Percentiles rank a stretch among this genome's conserved stretches.
These are phyloP conservation scores for Oreochromis grahami DNA, from an alignment of 2,797 vertebrate species.

Conservation along the genomic window DNA sequence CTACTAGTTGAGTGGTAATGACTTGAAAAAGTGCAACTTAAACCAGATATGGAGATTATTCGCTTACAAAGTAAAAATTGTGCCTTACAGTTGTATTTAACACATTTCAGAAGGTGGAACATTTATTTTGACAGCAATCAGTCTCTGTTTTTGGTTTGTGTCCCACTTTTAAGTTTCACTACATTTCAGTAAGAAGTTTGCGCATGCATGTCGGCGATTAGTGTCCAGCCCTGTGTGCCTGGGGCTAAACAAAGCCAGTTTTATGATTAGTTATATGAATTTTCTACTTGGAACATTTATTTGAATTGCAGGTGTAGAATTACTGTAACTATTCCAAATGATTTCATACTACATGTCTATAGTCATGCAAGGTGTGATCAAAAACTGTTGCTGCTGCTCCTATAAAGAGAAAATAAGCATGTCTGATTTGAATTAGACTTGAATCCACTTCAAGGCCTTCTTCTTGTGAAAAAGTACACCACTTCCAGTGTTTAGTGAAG, in stretches of 20 bases:
- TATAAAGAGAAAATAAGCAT: background rate
- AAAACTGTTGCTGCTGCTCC: background rate
- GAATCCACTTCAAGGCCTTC: background rate
- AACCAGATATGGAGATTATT: background rate
- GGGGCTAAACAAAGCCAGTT: background rate
- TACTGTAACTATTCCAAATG: background rate
- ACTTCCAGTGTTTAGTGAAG: background rate
- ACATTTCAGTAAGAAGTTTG: background rate
- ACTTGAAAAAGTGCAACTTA: background rate
- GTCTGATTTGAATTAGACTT: background rate
- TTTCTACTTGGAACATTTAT: background rate
- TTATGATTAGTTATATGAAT: background rate
- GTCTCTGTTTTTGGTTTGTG: background rate
- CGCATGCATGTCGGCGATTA: fast-evolving
- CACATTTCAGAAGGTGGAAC: background rate
- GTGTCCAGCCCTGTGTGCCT: background rate
- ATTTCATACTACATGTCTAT: background rate
- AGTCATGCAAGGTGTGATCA: background rate
- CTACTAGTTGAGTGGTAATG: background rate
- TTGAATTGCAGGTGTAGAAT: background rate
- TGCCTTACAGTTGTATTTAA: background rate
- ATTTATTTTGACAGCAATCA: background rate
- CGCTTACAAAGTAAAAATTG: background rate
- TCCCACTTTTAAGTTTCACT: background rate
- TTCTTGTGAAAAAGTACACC: background rate